Base-by-base conservation (phyloP, 2,113 vertebrate species). In the Antennarius striatus region DNA sequence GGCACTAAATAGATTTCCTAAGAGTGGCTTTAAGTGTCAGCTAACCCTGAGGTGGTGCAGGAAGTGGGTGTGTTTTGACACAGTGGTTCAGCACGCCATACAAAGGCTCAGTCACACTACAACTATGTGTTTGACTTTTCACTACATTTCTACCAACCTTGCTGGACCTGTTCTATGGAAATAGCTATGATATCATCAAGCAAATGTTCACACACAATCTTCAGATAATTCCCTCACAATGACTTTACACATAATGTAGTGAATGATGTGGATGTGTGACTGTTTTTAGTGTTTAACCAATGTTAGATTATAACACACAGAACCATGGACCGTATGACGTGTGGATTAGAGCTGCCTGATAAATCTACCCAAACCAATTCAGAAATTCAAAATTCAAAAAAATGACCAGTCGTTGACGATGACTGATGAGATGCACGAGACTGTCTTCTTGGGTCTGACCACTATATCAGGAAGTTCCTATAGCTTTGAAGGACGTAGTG, bases 141-240 rank as follows among this genome's bases (percentile, higher is more conserved):
- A 7, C 45, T 69, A 49, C 59, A 45, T 43, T 17, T 30, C 15
- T 55, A 40, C 29, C 52, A 56, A 53, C 52, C 80, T 73, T 56
- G 71, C 43, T 53, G 30, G 61, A 86, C 86, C 82, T 71, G 85
- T 86, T 89, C 62, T 72, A 47, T 56, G 60, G n/a, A 73, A 76
- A 63, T 61, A 49, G 10, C 10, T 11, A 22, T 47, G 22, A 51
- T 63, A 16, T 32, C 56, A 12, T 49, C 28, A 68, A 57, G 52
- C 55, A 36, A 56, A 42, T 32, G 53, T 6, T 22, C 39, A 48
- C n/a, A 63, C 43, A 51, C 17, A 42, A 46, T 54, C 46, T 11
- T 68, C 40, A 51, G n/a, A 28, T 56, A 3, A 5, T 66, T 68
- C 76, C 47, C 28, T 54, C n/a, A 17, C 28, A 63, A 9, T 61